phyloP scores from a whole-genome alignment of 1,140 invertebrate genomes.

The Aphaenogaster rudis region DNA sequence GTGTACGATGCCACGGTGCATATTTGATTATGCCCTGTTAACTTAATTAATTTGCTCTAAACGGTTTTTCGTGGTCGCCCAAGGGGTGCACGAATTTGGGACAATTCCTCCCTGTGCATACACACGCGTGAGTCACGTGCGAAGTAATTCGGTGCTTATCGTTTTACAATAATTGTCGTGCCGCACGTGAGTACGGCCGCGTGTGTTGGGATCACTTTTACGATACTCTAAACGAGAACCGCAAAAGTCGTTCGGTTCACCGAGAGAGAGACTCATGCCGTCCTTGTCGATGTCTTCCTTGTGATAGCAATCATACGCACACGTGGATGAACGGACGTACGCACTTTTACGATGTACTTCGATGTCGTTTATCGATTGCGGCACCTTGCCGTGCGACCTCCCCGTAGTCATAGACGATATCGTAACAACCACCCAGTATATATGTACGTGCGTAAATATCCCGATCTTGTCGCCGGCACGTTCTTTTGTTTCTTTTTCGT shows the following conservation, averaged over 20 bases:
- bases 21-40: background rate
- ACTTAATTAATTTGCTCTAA: background rate
- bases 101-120: background rate
- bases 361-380: constrained; percentile 38
- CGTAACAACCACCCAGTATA: background rate
- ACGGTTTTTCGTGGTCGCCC: background rate
- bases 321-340: background rate
- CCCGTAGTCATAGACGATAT: background rate
- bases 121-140: background rate
- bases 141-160: background rate
- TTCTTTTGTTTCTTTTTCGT: background rate
- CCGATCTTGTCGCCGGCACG: background rate
- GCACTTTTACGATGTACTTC: constrained; percentile 31
- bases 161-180: constrained; percentile 1
- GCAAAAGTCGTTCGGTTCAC: background rate
- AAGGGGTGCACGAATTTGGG: background rate
- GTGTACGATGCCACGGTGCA: background rate
- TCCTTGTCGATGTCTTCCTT: background rate
- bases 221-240: background rate
- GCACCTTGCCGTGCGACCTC: constrained; percentile 39
- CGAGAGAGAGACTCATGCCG: background rate
- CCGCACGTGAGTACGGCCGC: background rate
- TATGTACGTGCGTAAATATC: constrained; percentile 5
- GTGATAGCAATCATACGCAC: constrained; percentile 1
- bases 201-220: background rate